Evolutionary conservation across 2,113 vertebrate genomes (phyloP).

Genomic region (Triplophysa siluroides): DNA sequence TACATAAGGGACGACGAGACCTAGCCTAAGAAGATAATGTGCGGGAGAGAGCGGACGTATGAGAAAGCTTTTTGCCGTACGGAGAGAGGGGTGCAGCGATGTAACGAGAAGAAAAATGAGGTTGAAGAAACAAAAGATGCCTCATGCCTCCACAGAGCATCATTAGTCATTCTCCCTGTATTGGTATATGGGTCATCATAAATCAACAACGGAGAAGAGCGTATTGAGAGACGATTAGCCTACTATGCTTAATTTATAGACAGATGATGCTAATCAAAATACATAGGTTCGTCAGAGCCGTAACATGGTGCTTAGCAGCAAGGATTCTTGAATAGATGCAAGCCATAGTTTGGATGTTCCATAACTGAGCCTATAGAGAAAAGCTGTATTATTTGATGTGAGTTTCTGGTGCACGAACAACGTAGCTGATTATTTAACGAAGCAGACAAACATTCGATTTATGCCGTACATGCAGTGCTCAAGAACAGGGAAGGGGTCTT

Average conservation of each 20-base stretch:
- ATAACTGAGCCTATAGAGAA: no score
- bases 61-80: slow-evolving; percentile 24
- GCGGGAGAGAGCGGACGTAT: slow-evolving; percentile 11
- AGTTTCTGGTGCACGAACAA: no score
- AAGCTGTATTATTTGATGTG: no score
- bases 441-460: no score
- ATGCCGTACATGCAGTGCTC: no score
- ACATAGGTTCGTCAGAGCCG: background rate
- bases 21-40: slow-evolving; percentile 20
- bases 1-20: slow-evolving; percentile 30
- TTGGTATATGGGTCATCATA: slow-evolving; percentile 10
- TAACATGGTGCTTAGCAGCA: background rate
- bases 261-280: slow-evolving; percentile 6
- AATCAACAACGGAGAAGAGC: slow-evolving; percentile 25
- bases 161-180: slow-evolving; percentile 12
- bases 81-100: slow-evolving; percentile 3
- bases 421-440: no score
- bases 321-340: no score
- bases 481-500: no score
- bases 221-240: slow-evolving; percentile 18
- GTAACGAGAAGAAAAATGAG: slow-evolving; percentile 26
- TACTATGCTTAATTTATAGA: background rate
- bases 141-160: background rate
- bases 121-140: slow-evolving; percentile 34
- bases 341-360: no score